Base-by-base conservation (phyloP, 2,797 vertebrate species). In the Benthosema pterotum region DNA sequence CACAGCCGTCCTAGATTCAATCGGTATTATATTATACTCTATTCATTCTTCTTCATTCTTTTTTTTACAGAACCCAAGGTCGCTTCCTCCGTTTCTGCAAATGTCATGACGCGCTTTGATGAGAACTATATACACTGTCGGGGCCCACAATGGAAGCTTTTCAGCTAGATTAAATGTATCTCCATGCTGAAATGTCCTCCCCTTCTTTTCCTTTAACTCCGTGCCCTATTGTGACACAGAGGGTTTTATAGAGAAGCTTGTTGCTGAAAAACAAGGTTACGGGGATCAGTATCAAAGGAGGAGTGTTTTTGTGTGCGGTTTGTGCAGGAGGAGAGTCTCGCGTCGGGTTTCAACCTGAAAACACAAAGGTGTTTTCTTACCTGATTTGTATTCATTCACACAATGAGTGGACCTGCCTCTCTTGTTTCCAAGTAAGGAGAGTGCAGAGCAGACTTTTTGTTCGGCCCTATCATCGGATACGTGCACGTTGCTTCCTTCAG, bases 351-450 rank as follows among this genome's bases (percentile, higher is more conserved):
- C 91, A 74, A 86, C 86, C 89, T 88, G 87, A 85, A n/a, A 90
- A 89, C 87, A 85, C 88, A 83, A 87, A 93, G 90, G 90, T 92
- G 90, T 92, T 92, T 92, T 90, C 90, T 93, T 92, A 92, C 91
- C 91, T 91, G 91, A 90, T 91, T 92, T 92, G 87, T 92, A 91
- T 93, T 91, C 90, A 87, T 89, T 90, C 88, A 88, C 92, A 92
- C 90, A 92, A 92, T 89, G 88, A 86, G 79, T 78, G 76, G 86
- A 83, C 80, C 86, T 79, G 85, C 80, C 80, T 91, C 89, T 92
- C 91, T 85, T 88, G 86, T 92, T 92, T 90, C 89, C 85, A 84
- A 87, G 91, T 92, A 91, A 92, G 88, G 86, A 88, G 91, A 92
- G 89, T 90, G 89, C 90, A 90, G 89, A 92, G 86, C 63, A 83